These are phyloP conservation scores for Passer montanus DNA, from an alignment of 2,113 vertebrate genomes.

Conservation along the genomic window DNA sequence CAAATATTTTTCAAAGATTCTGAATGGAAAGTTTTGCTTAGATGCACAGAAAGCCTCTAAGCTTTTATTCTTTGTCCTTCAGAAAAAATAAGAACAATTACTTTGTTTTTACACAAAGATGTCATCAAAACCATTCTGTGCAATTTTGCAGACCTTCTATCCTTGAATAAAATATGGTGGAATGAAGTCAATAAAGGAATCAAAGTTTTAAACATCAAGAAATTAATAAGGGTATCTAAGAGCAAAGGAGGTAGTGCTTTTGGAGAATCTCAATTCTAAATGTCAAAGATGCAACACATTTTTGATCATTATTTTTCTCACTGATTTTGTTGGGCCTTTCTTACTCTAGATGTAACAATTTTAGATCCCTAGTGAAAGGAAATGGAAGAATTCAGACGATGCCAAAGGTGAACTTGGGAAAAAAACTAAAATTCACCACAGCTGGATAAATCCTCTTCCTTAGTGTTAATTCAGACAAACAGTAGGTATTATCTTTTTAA, in stretches of 20 bases:
- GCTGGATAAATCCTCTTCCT: background rate
- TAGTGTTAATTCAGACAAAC: background rate
- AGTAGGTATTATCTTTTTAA: background rate
- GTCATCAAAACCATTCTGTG: background rate
- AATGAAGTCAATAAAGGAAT: background rate
- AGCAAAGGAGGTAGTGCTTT: background rate
- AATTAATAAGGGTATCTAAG: background rate
- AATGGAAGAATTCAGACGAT: background rate
- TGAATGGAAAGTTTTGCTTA: background rate
- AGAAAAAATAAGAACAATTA: background rate
- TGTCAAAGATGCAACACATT: background rate
- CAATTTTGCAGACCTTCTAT: background rate
- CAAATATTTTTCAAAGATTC: background rate
- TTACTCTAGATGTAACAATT: background rate
- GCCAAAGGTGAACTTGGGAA: background rate
- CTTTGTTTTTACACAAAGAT: background rate
- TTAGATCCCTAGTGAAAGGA: background rate
- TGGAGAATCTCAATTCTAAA: background rate
- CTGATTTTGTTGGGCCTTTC: background rate
- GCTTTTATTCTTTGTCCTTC: background rate
- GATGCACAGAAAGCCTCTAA: background rate
- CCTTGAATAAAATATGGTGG: background rate
- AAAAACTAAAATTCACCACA: background rate
- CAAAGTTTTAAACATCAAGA: background rate
- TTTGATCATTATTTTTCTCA: background rate